Conservation (phyloP, 2,888 invertebrate genomes). For the Lasioglossum marginatum region DNA sequence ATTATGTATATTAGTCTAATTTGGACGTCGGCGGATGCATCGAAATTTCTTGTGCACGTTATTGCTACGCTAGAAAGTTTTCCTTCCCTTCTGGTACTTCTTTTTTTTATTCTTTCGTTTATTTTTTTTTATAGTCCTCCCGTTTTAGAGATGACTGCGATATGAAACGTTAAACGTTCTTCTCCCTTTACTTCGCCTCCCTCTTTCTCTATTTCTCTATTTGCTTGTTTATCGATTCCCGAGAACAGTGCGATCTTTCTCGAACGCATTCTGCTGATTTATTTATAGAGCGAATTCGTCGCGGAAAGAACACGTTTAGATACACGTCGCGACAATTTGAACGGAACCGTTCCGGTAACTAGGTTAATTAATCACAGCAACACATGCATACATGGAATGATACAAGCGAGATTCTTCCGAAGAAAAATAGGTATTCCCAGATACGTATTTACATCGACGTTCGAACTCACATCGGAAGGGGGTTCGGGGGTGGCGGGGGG, state of each 20-base stretch:
- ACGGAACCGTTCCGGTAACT: slow-evolving; percentile 37
- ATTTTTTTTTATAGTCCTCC: slow-evolving; percentile 22
- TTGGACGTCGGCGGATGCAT: slow-evolving; percentile 73
- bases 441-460: slow-evolving; percentile 40
- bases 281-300: slow-evolving; percentile 21
- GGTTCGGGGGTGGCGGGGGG: background rate
- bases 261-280: slow-evolving; percentile 14
- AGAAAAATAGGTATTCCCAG: slow-evolving; percentile 23
- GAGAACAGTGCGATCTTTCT: slow-evolving; percentile 18
- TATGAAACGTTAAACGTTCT: slow-evolving; percentile 40
- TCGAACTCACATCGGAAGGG: slow-evolving; percentile 8
- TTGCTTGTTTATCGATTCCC: background rate
- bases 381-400: slow-evolving; percentile 68
- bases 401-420: slow-evolving; percentile 36
- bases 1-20: slow-evolving; percentile 43
- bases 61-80: slow-evolving; percentile 69
- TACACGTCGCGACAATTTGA: slow-evolving; percentile 15
- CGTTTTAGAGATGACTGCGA: slow-evolving; percentile 15
- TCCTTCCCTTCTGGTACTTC: background rate
- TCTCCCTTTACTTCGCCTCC: no score
- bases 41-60: slow-evolving; percentile 72
- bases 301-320: slow-evolving; percentile 3
- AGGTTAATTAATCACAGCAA: slow-evolving; percentile 68
- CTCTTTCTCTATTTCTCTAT: background rate
- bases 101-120: background rate